These are phyloP conservation scores for Cottus gobio DNA, from an alignment of 2,113 vertebrate species.

Conservation along the genomic window DNA sequence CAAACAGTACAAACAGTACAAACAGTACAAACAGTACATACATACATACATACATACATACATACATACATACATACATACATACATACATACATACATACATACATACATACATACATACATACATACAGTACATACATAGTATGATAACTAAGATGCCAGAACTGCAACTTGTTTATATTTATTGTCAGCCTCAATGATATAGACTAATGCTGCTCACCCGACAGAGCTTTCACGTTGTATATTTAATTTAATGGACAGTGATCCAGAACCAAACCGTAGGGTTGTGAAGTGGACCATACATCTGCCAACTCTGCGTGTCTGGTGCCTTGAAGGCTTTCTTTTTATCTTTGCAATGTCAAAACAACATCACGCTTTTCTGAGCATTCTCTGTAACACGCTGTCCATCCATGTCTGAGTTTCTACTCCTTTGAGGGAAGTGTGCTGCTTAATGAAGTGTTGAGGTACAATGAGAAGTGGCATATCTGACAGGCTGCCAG, in stretches of 20 bases:
- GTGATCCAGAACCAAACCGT: not conserved
- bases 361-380: slow-evolving; percentile 26
- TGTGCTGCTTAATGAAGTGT: slow-evolving; percentile 55
- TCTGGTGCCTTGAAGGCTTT: not conserved
- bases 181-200: slow-evolving; percentile 5
- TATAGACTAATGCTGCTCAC: slow-evolving; percentile 6
- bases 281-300: not conserved
- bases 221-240: not conserved
- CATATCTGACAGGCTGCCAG: slow-evolving; percentile 56
- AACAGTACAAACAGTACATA: not conserved
- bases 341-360: not conserved
- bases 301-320: not conserved
- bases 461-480: slow-evolving; percentile 56
- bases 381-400: slow-evolving; percentile 12
- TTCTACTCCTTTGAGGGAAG: slow-evolving; percentile 35
- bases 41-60: too few species aligned
- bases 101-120: not conserved
- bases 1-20: too few species aligned
- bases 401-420: slow-evolving; percentile 11
- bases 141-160: too few species aligned
- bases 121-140: not conserved
- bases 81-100: too few species aligned
- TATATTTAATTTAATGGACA: slow-evolving; percentile 23
- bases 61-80: not conserved
- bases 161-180: not conserved